These are phyloP conservation scores for Boulengeromyrus knoepffleri DNA, from an alignment of 2,113 vertebrate genomes.

Conservation along the genomic window DNA sequence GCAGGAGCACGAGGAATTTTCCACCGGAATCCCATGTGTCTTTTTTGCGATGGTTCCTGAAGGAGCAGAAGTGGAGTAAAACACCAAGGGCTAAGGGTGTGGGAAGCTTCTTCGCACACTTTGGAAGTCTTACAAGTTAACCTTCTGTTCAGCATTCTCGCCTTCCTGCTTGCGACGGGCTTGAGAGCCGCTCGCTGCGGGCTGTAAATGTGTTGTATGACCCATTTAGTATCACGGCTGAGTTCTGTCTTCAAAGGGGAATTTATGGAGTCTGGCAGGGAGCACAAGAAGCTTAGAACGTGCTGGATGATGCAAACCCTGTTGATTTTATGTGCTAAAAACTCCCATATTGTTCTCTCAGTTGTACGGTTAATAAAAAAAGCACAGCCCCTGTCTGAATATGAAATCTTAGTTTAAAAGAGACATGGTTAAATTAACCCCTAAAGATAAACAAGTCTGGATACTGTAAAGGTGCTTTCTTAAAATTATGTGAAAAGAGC, in stretches of 20 bases:
- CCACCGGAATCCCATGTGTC: background rate
- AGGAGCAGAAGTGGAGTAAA: background rate
- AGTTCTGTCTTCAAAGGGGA: constrained; percentile 18
- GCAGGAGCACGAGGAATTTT: background rate
- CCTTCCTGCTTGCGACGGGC: background rate
- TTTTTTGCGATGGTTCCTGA: background rate
- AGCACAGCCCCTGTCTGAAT: background rate
- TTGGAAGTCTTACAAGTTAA: constrained; percentile 27
- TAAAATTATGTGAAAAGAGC: background rate
- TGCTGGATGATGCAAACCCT: background rate
- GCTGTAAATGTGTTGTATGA: constrained; percentile 26
- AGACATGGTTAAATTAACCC: background rate
- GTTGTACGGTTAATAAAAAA: background rate
- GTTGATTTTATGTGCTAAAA: constrained; percentile 12
- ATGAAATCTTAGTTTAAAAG: constrained; percentile 12
- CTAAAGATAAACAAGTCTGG: constrained; percentile 7
- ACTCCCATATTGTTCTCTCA: background rate
- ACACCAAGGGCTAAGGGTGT: background rate
- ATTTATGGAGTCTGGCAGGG: constrained; percentile 9
- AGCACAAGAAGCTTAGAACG: constrained; percentile 11
- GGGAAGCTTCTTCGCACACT: background rate
- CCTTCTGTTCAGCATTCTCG: constrained; percentile 19
- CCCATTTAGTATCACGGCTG: constrained; percentile 18
- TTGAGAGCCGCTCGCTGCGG: constrained; percentile 7
- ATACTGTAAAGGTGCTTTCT: background rate